A percentile compares a stretch with the other conserved stretches of the same genome.
Evolutionary conservation across 92 coral and sea anemone genomes (phyloP).

Genomic region (Parazoanthus atlanticus): DNA sequence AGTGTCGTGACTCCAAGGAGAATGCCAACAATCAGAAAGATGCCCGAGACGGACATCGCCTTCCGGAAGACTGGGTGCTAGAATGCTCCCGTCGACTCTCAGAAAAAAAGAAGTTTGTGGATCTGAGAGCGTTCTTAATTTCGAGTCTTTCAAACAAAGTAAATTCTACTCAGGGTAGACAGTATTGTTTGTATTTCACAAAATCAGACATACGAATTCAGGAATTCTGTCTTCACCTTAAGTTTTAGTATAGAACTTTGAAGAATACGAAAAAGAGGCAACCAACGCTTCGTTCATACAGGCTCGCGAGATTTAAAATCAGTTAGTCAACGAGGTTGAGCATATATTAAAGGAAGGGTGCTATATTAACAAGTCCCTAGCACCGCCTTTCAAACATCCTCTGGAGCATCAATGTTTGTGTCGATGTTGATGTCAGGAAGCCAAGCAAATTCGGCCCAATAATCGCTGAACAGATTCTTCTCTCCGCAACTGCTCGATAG

Average conservation of each 20-base stretch:
- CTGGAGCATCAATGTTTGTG: not conserved
- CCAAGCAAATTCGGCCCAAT: not conserved
- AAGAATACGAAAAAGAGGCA: not conserved
- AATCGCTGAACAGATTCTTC: not conserved
- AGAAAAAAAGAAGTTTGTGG: not conserved
- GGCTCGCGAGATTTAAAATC: not conserved
- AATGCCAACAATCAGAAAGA: conserved; percentile 76
- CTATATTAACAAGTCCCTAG: not conserved
- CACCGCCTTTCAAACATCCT: not conserved
- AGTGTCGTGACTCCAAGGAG: conserved; percentile 87
- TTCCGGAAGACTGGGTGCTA: not conserved
- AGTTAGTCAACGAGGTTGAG: too few species aligned
- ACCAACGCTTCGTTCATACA: not conserved
- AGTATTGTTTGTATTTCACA: not conserved
- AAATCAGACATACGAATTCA: not conserved
- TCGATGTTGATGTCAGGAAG: not conserved
- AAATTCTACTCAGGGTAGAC: not conserved
- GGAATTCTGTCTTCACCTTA: not conserved
- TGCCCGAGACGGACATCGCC: conserved; percentile 64
- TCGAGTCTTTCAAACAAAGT: not conserved
- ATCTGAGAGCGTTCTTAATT: not conserved
- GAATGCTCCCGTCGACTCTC: not conserved
- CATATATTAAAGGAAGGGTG: too few species aligned
- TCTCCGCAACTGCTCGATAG: not conserved
- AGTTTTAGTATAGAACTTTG: too few species aligned